Evolutionary conservation across 2,797 vertebrate genomes (phyloP).

Genomic region (Rhabdophis nuchalis): DNA sequence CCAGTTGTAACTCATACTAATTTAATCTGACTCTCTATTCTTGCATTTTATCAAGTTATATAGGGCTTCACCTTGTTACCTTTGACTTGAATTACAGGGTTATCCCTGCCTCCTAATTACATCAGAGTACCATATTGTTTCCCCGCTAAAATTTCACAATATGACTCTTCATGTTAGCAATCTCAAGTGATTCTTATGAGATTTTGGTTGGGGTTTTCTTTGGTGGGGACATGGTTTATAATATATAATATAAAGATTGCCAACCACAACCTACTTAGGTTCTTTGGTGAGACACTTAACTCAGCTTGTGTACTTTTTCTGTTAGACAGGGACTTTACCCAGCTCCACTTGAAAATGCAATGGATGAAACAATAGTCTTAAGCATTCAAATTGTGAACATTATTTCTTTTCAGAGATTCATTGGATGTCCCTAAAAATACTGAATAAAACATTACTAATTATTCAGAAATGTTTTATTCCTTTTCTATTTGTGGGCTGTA

Average conservation of each 20-base stretch:
- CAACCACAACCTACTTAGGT: not conserved
- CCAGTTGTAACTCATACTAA: not conserved
- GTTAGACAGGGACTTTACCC: not conserved
- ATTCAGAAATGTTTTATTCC: not conserved
- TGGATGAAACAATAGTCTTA: not conserved
- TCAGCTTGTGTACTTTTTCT: not conserved
- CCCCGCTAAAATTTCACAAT: not conserved
- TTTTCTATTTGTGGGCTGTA: not conserved
- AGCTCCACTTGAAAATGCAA: not conserved
- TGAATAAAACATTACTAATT: constrained; percentile 19
- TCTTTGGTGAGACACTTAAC: not conserved
- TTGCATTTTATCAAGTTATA: not conserved
- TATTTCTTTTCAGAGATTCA: not conserved
- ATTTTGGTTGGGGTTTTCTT: not conserved
- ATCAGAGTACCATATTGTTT: not conserved
- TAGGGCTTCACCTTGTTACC: not conserved
- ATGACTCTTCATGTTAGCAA: not conserved
- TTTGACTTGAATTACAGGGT: not conserved
- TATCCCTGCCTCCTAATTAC: not conserved
- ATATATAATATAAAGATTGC: not conserved
- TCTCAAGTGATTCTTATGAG: not conserved
- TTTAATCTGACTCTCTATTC: not conserved
- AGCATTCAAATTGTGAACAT: not conserved
- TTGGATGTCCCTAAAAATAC: not conserved
- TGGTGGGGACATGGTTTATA: not conserved